These are phyloP conservation scores for Epinephelus coioides DNA, from an alignment of 2,797 vertebrate genomes.

Conservation along the genomic window DNA sequence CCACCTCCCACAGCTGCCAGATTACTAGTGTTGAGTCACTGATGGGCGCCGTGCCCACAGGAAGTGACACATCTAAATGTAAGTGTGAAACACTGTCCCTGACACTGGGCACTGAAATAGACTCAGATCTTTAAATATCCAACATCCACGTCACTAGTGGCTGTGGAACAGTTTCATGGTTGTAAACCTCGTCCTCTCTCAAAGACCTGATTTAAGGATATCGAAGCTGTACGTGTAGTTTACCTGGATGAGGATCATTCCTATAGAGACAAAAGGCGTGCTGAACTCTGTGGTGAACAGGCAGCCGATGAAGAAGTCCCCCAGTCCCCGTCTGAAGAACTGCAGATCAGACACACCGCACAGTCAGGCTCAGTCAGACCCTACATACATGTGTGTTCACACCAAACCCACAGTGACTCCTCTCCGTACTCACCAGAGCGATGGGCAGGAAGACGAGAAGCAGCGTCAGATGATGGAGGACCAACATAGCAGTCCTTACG, in stretches of 20 bases:
- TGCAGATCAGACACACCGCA: conserved; percentile 56
- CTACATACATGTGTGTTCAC: neutral
- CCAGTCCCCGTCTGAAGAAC: conserved; percentile 89
- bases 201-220: too few relatives aligned
- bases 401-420: conserved; percentile 28
- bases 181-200: neutral
- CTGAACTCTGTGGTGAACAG: conserved; percentile 91
- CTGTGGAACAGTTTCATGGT: neutral
- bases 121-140: neutral
- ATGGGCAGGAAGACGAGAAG: conserved; percentile 88
- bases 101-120: neutral
- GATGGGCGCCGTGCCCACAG: neutral
- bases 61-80: neutral
- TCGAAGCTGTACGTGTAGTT: neutral
- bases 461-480: conserved; percentile 89
- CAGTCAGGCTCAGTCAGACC: neutral
- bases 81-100: neutral
- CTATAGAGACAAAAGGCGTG: conserved; percentile 90
- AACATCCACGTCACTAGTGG: neutral
- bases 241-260: conserved; percentile 93
- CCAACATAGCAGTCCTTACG: conserved; percentile 87
- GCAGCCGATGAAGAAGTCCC: conserved; percentile 94
- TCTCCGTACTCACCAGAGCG: conserved; percentile 83
- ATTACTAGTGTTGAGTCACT: neutral
- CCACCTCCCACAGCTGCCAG: conserved; percentile 6